phyloP scores from a whole-genome alignment of 2,888 invertebrate species.

The Pristionchus entomophagus region DNA sequence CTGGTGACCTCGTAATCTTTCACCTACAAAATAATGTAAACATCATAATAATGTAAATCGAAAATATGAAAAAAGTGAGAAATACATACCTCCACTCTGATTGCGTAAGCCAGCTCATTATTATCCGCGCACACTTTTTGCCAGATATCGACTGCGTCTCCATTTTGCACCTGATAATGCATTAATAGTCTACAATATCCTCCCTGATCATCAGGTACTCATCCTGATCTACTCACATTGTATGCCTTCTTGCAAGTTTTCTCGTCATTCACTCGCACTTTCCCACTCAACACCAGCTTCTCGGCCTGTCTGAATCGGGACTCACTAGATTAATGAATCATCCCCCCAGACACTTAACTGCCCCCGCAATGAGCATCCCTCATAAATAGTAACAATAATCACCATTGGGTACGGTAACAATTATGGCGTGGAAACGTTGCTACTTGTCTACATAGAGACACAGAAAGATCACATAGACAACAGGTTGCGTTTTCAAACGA shows the following conservation, averaged over 20 bases:
- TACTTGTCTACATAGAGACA: not conserved
- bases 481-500: too few relatives aligned
- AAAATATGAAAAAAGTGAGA: too few relatives aligned
- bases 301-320: slow-evolving; percentile 61
- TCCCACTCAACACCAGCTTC: slow-evolving; percentile 63
- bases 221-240: slow-evolving; percentile 58
- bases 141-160: slow-evolving; percentile 67
- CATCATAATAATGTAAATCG: too few relatives aligned
- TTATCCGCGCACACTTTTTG: slow-evolving; percentile 62
- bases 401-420: too few relatives aligned
- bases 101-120: slow-evolving; percentile 61
- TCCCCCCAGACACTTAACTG: too few relatives aligned
- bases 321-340: too few relatives aligned
- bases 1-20: slow-evolving; percentile 64
- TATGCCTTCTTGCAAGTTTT: slow-evolving; percentile 67
- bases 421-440: not conserved
- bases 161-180: slow-evolving; percentile 56
- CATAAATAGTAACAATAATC: too few relatives aligned
- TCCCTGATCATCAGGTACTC: not conserved
- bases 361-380: too few relatives aligned
- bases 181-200: not conserved
- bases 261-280: slow-evolving; percentile 69
- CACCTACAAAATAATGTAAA: too few relatives aligned
- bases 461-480: too few relatives aligned
- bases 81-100: slow-evolving; percentile 59